Base-by-base conservation (phyloP, 92 coral and sea anemone species). In the Montipora capitata region DNA sequence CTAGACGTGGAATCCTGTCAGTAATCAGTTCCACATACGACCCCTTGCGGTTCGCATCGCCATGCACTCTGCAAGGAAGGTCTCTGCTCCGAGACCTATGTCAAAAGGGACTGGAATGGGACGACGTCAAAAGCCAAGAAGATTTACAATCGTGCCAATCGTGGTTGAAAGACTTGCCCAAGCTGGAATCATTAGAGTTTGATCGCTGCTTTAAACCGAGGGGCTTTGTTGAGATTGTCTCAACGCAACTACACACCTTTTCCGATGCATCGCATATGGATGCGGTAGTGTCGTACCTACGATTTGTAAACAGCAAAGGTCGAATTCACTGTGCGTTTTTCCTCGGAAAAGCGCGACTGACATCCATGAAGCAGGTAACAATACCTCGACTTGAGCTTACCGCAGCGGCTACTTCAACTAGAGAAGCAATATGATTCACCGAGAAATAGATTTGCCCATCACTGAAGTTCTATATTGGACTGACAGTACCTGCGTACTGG, bases 161-260 rank as follows among this genome's bases (percentile, higher is more conserved):
- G 0, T 77, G 89, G 92, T 11, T 89, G 58, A 10, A 77, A 79
- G 84, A 89, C 40, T 69, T 83, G 6, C 89, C 89, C 9, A 57
- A 83, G 14, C 79, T 89, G 4, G 78, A 83, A 68, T 54, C 68
- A 45, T 67, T 89, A 12, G 41, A 15, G 0, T 58, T 89, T 40
- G n/a, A 84, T 40, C 85, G 86, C 12, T 77, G 81, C 48, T 45
- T 89, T 6, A 84, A 84, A 49, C 93, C 89, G 13, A 54, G 35
- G 20, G 69, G 62, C 76, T 69, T 89, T 78, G 93, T 89, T 27
- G 15, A 73, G 49, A 35, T 89, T 5, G 85, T 84, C 40, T 76
- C 80, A 13, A 84, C 80, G 56, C 93, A 89, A 65, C 81, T 70
- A 12, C 93, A 89, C 66, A 84, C 58, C 56, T 89, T 89, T 14